These are phyloP conservation scores for Acanthisitta chloris DNA, from an alignment of 2,113 vertebrate species.

Conservation along the genomic window DNA sequence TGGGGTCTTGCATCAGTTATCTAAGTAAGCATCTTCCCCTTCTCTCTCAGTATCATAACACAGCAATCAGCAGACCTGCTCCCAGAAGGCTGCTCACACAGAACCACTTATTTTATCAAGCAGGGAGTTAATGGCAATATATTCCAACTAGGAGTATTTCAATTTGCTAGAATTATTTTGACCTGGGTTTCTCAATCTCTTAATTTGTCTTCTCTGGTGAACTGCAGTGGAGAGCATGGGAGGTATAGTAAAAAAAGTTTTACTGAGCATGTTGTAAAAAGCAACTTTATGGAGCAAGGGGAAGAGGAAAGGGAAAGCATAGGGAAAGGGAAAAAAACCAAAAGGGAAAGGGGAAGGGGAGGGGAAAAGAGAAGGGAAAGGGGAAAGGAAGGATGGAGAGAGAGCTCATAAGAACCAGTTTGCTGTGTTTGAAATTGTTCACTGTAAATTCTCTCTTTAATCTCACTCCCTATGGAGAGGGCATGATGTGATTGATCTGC, in stretches of 20 bases:
- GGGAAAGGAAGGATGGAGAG: neutral
- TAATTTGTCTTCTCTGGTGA: neutral
- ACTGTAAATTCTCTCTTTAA: neutral
- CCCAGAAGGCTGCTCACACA: neutral
- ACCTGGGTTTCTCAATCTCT: neutral
- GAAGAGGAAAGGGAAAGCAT: no score
- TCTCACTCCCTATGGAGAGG: neutral
- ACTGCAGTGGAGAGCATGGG: neutral
- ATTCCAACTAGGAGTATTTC: neutral
- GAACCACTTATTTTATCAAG: neutral
- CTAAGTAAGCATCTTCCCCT: neutral
- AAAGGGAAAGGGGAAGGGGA: neutral
- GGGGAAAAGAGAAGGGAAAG: neutral
- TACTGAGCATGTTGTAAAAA: neutral
- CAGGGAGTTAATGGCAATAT: neutral
- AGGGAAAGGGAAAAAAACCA: accelerated
- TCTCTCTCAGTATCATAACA: neutral
- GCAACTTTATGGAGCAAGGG: neutral
- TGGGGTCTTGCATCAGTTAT: neutral
- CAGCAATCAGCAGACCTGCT: neutral
- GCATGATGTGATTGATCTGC: neutral
- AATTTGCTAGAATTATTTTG: neutral
- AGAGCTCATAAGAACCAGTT: neutral
- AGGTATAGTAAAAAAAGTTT: neutral
- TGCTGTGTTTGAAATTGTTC: neutral